Evolutionary conservation across 1,140 invertebrate species (phyloP).

Genomic region (Pectinophora gossypiella): DNA sequence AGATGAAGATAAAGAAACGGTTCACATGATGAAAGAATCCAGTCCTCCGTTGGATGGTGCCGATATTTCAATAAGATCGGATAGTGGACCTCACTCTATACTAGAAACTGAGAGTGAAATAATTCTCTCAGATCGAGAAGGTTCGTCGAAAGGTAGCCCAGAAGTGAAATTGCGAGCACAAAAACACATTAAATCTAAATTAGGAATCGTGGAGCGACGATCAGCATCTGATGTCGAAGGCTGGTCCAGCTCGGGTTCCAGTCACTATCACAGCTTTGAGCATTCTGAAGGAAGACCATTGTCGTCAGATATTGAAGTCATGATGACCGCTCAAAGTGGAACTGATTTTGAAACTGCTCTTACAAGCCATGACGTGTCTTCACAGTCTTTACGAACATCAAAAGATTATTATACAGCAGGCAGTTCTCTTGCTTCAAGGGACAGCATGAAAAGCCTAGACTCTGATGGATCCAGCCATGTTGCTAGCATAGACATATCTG

Average conservation of each 20-base stretch:
- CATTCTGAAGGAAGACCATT: conserved; percentile 88
- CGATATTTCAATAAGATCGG: conserved; percentile 67
- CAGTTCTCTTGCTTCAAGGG: conserved; percentile 88
- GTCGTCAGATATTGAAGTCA: conserved; percentile 90
- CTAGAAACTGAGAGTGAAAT: conserved; percentile 71
- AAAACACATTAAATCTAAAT: conserved; percentile 75
- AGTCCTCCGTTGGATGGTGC: conserved; percentile 57
- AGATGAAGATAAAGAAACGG: conserved; percentile 67
- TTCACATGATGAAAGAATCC: conserved; percentile 54
- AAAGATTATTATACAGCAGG: conserved; percentile 91
- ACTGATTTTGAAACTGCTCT: conserved; percentile 94
- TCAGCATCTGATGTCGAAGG: conserved; percentile 82
- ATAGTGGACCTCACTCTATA: conserved; percentile 72
- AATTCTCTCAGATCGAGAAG: conserved; percentile 59
- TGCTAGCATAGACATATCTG: conserved; percentile 91
- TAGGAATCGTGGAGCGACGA: conserved; percentile 76
- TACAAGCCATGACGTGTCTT: conserved; percentile 85
- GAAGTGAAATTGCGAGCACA: conserved; percentile 69
- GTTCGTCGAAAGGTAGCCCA: conserved; percentile 64
- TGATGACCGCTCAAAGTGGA: conserved; percentile 78
- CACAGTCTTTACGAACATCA: conserved; percentile 80
- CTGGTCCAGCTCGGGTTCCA: conserved; percentile 92
- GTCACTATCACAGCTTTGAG: conserved; percentile 92
- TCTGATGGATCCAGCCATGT: conserved; percentile 92
- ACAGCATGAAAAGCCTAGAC: conserved; percentile 92